Evolutionary conservation across 2,113 vertebrate genomes (phyloP), one percentile per base, ranked within the genome.

Genomic region (Sciurus niger): DNA sequence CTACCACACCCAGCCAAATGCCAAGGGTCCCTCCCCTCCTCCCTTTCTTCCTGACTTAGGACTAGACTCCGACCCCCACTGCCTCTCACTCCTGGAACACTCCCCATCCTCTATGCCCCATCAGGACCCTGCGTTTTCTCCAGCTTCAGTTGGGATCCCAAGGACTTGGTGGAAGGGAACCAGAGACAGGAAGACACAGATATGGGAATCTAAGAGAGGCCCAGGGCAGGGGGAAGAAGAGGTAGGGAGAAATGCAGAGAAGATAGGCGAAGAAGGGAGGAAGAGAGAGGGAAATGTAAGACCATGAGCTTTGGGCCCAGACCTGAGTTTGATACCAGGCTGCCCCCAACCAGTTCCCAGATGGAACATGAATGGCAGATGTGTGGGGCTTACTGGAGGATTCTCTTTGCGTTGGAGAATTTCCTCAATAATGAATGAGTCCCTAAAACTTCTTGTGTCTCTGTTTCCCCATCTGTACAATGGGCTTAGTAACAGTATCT

Each of bases 381-480:
- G 40, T 11, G 0, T 16, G 24, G 4, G 40, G 40, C 43, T 43
- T 25, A 5, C 43, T 7, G 4, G 20, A 4, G 8, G 22, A 43
- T 9, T 16, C 43, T 46, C 73, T 30, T 43, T 77, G 28, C 25
- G 72, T 37, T 43, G 73, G 73, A 16, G 43, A 76, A 28, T 10
- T 0, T 53, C 16, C 46, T 30, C 37, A 48, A 48, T 48, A 9
- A 48, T 25, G 37, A 9, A 24, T 43, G 40, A 4, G 40, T 40
- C 40, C 40, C 40, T 40, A 40, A 40, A 40, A 40, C 40, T 40
- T 40, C 40, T 40, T 40, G 40, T 20, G 28, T 24, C 28, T 65
- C 25, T 3, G 63, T 28, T 9, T 22, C 25, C n/a, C 28, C 40
- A 13, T 74, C 22, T 6, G 9, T 18, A 53, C 8, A 51, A 51